Evolutionary conservation across 2,888 invertebrate species (phyloP), one percentile per base, ranked within the genome.

Genomic region (Drosophila macrothrix): DNA sequence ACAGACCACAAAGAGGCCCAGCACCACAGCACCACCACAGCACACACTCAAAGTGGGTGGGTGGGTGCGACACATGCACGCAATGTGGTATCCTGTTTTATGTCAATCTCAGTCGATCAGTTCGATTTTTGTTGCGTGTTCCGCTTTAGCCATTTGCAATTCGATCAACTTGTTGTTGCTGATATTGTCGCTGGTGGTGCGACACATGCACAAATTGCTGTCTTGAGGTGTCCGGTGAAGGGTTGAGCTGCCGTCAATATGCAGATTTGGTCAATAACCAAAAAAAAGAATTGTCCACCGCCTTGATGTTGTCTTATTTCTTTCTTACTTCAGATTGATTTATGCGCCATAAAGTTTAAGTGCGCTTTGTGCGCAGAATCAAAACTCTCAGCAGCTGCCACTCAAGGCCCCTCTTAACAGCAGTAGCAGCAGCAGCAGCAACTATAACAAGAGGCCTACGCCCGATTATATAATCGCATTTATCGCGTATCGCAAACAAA

Each of bases 281-380:
- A 67, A 70, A 53, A 52, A 49, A 19, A 80, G 70, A 82, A 82
- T 80, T 80, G 82, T 76, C 80, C 72, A 72, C 68, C 50, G 54
- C 19, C 37, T 64, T 46, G 58, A 49, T 31, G 39, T 53, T 65
- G 55, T 53, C 46, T 52, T 29, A 29, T 58, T 58, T 58, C 46
- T 49, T 66, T 25, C 28, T 37, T 37, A 37, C 7, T 39, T 9
- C n/a, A 59, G 73, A 81, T 76, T 90, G 84, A 90, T 85, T 85
- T 90, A 90, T 88, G 88, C 58, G 72, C 74, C 78, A 85, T 83
- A 88, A 90, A 88, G 49, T 61, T 90, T 88, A 77, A 80, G 73
- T 64, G 70, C 59, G 66, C 87, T 84, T 76, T 90, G 89, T 87
- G 67, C 63, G 43, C 55, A 53, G 66, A 66, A 64, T 64, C 73